These are phyloP conservation scores for Lypha dubia DNA, from an alignment of 2,888 invertebrate genomes.

Conservation along the genomic window DNA sequence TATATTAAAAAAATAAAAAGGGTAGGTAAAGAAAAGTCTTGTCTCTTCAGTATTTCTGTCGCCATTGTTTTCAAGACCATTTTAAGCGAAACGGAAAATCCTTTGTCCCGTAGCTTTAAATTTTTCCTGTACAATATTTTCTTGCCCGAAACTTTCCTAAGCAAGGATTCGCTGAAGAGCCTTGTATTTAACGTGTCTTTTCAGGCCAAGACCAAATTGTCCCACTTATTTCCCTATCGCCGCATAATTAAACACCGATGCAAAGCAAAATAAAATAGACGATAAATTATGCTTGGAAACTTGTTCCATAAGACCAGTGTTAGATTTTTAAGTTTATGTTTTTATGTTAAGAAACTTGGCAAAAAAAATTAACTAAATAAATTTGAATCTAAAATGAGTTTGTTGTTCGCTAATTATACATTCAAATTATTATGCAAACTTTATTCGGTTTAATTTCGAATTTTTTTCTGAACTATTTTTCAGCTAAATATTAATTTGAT, in stretches of 20 bases:
- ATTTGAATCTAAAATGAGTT: not conserved
- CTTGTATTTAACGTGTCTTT: not conserved
- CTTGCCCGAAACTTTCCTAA: too few relatives aligned
- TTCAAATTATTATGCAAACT: conserved; percentile 3
- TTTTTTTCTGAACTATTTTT: not conserved
- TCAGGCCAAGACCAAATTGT: not conserved
- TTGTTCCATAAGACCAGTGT: not conserved
- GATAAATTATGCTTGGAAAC: not conserved
- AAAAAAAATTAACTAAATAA: not conserved
- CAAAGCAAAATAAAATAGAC: not conserved
- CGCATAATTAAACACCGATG: not conserved
- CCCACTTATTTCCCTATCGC: not conserved
- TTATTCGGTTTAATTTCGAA: not conserved
- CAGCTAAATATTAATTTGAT: not conserved
- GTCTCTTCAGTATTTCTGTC: too few relatives aligned
- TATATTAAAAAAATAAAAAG: too few relatives aligned
- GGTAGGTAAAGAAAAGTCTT: too few relatives aligned
- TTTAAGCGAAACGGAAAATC: too few relatives aligned
- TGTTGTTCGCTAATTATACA: not conserved
- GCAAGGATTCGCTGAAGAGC: not conserved
- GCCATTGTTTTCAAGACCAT: too few relatives aligned
- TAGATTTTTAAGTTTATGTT: not conserved
- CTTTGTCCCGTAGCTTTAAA: too few relatives aligned
- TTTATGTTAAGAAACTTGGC: not conserved
- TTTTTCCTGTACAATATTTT: not conserved